Percentiles rank a stretch among this genome's conserved stretches.
Conservation (phyloP, 2,888 invertebrate genomes). For the Hylaea fasciaria region DNA sequence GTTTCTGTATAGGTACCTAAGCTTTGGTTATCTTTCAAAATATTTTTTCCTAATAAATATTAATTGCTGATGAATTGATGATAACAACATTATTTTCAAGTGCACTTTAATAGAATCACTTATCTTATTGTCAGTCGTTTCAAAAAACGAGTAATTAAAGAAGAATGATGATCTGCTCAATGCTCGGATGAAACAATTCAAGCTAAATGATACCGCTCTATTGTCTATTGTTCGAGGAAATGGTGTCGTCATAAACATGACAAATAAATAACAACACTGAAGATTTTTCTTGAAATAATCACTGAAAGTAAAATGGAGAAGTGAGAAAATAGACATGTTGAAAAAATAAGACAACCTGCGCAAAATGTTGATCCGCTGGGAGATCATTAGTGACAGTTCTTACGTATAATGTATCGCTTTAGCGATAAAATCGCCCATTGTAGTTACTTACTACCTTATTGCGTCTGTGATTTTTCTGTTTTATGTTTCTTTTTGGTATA, state of each 20-base stretch:
- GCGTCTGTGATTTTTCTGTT: no score
- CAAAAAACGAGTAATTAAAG: background rate
- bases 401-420: no score
- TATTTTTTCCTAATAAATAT: no score
- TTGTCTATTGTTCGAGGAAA: slow-evolving; percentile 40
- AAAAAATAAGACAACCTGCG: background rate
- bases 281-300: slow-evolving; percentile 18
- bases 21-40: no score
- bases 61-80: no score
- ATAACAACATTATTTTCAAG: background rate
- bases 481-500: no score
- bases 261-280: slow-evolving; percentile 15
- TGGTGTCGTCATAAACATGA: slow-evolving; percentile 36
- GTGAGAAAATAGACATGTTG: background rate
- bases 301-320: background rate
- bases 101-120: background rate
- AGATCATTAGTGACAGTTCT: no score
- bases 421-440: no score
- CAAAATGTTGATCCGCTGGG: no score
- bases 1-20: no score
- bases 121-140: background rate
- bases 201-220: slow-evolving; percentile 35
- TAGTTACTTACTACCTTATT: no score
- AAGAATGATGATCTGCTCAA: slow-evolving; percentile 26
- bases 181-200: slow-evolving; percentile 44